Conservation (phyloP, 2,113 vertebrate genomes). For the Urocitellus parryii region DNA sequence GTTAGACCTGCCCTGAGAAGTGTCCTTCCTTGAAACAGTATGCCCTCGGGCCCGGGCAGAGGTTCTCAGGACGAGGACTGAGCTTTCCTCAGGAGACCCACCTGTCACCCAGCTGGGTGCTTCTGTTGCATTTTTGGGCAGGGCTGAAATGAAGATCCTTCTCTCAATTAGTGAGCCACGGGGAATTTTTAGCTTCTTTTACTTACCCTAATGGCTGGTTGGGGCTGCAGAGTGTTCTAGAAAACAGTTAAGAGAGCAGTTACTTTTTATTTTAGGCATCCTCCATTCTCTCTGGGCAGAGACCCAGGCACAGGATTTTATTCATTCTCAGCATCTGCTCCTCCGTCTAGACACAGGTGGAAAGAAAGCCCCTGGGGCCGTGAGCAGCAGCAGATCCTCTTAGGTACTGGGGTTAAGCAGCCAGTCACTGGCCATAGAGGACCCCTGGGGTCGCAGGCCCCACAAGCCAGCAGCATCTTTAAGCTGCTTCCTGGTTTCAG, state of each 20-base stretch:
- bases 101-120: not conserved
- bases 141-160: not conserved
- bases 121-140: accelerated
- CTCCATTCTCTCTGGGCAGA: slow-evolving; percentile 45
- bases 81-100: not conserved
- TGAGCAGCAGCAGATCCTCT: not conserved
- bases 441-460: not conserved
- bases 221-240: not conserved
- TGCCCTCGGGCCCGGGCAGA: too few species aligned
- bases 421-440: not conserved
- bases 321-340: not conserved
- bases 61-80: not conserved
- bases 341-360: not conserved
- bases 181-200: not conserved
- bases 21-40: too few species aligned
- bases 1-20: not conserved
- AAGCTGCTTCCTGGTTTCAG: not conserved
- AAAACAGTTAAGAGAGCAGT: not conserved
- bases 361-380: accelerated
- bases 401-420: not conserved
- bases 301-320: not conserved
- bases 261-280: not conserved
- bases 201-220: not conserved
- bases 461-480: not conserved
- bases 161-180: accelerated